phyloP scores from a whole-genome alignment of 2,113 vertebrate genomes.

The Carassius gibelio region DNA sequence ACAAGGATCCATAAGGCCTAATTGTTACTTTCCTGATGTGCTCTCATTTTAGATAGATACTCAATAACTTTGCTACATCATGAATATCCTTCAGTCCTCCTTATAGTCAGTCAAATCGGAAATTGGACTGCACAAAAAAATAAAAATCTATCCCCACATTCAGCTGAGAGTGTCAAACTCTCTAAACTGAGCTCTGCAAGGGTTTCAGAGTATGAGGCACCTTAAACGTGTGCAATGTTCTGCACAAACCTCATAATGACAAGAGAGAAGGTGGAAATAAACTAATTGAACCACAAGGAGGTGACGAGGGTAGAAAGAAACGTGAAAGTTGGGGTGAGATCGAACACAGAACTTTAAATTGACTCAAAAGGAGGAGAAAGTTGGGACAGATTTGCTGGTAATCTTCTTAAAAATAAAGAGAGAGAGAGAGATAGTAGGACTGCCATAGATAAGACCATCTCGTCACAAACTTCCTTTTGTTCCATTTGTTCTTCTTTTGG shows the following conservation, averaged over 20 bases:
- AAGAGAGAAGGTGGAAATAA: slow-evolving; percentile 36
- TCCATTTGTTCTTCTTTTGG: slow-evolving; percentile 19
- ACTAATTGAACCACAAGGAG: slow-evolving; percentile 14
- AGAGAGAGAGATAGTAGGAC: not conserved
- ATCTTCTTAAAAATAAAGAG: not conserved
- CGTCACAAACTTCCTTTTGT: not conserved
- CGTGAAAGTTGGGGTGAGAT: slow-evolving; percentile 45
- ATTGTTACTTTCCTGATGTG: slow-evolving; percentile 38
- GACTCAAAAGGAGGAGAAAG: slow-evolving; percentile 16
- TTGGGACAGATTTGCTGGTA: not conserved
- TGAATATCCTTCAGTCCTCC: not conserved
- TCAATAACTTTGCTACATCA: not conserved
- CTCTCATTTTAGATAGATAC: slow-evolving; percentile 10
- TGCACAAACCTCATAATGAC: slow-evolving; percentile 39
- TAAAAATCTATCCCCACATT: slow-evolving; percentile 2
- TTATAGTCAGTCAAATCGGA: slow-evolving; percentile 2
- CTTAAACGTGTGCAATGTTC: slow-evolving; percentile 37
- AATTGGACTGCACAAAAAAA: slow-evolving; percentile 30
- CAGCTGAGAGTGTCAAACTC: not conserved
- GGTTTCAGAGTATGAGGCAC: not conserved
- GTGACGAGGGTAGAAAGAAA: slow-evolving; percentile 22
- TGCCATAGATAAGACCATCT: slow-evolving; percentile 18
- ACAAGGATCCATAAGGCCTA: slow-evolving; percentile 23
- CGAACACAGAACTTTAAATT: slow-evolving; percentile 49
- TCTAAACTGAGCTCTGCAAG: not conserved